Base-by-base conservation (phyloP, 2,888 invertebrate genomes). In the Drosophila borealis region DNA sequence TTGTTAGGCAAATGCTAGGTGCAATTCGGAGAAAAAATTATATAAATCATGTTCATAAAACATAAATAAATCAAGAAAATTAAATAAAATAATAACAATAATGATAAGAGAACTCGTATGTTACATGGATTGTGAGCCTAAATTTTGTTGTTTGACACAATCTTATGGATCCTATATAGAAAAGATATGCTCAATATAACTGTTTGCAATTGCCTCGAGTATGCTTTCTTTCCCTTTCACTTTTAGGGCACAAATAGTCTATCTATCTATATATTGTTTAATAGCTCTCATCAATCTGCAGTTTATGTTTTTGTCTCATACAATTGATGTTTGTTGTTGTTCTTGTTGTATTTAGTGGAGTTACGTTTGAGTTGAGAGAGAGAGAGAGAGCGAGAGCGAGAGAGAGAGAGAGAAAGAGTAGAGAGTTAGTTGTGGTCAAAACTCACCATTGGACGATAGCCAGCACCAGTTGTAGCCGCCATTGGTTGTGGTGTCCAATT, bases 401-500 rank as follows among this genome's bases (percentile, higher is more conserved):
- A 61, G 60, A 42, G 48, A 81, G 80, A 80, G 70, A 79, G 73
- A 70, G 79, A 81, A 73, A 70, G 75, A 76, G 74, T 80, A 44
- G 55, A 81, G 85, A 81, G 78, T 76, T 78, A 81, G 74, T 73
- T 64, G 70, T 78, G 55, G 45, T 17, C 80, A 83, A 73, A 79
- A 91, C 95, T 94, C 94, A 96, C 97, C 97, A 97, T 97, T 69
- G 97, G 97, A 92, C 96, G 94, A 93, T 97, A 97, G 84, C 96
- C 96, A 71, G 96, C 96, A 86, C 97, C 96, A 63, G 97, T 97
- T 74, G 97, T 97, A 68, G 96, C 96, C 86, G 96, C 96, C 95
- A 97, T 96, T 41, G 97, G 97, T 92, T 97, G 97, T 73, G 97
- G 97, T 83, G 95, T 96, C 97, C 97, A 97, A 79, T 95, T 95